Percentiles rank a stretch among this genome's conserved stretches.
These are phyloP conservation scores for Etheostoma spectabile DNA, from an alignment of 2,113 vertebrate genomes.

Conservation along the genomic window DNA sequence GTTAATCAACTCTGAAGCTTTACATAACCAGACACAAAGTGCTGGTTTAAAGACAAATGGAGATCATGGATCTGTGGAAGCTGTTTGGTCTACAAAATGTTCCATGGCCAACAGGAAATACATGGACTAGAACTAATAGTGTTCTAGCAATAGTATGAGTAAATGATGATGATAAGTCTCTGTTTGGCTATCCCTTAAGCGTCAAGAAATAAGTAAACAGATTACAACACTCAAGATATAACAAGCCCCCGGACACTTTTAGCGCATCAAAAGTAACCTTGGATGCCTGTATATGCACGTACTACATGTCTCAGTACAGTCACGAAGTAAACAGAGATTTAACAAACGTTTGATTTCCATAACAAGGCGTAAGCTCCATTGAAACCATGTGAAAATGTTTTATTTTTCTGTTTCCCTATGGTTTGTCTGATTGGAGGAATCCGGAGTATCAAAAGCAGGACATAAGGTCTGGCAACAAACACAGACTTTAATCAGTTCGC, in stretches of 20 bases:
- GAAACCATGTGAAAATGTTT: conserved; percentile 60
- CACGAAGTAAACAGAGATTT: conserved; percentile 68
- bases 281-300: conserved; percentile 45
- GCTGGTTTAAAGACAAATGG: conserved; percentile 6
- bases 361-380: conserved; percentile 68
- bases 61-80: conserved; percentile 16
- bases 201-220: conserved; percentile 37
- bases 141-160: conserved; percentile 27
- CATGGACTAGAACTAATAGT: conserved; percentile 18
- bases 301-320: conserved; percentile 40
- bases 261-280: conserved; percentile 12
- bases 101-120: conserved; percentile 37
- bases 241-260: conserved; percentile 9
- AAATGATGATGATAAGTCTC: conserved; percentile 8
- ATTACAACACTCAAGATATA: conserved; percentile 30
- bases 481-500: conserved; percentile 16
- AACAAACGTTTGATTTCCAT: conserved; percentile 56
- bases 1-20: conserved; percentile 27
- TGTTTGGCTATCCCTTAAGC: conserved; percentile 29
- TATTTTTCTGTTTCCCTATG: conserved; percentile 55
- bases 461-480: conserved; percentile 51
- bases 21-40: conserved; percentile 31
- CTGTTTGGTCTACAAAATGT: conserved; percentile 5
- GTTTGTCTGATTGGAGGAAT: conserved; percentile 49
- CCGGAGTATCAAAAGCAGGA: conserved; percentile 49